Conservation (phyloP, 2,888 invertebrate species). For the Ceraclea dissimilis region DNA sequence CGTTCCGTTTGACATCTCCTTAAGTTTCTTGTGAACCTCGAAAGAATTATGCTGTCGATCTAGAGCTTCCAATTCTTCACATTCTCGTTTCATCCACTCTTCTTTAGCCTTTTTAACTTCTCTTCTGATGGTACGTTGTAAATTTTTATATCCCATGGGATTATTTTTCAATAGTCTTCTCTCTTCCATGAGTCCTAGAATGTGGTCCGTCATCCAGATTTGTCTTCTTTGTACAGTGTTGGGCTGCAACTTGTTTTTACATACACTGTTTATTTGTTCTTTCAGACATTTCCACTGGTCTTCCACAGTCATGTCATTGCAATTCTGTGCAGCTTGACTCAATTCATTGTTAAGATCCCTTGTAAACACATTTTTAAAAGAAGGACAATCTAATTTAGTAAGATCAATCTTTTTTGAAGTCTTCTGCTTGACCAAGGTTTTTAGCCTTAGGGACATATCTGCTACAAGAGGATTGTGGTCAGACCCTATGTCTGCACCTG, state of each 20-base stretch:
- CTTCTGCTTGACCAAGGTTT: background rate
- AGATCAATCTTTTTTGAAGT: background rate
- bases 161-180: too few species aligned
- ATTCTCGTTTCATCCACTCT: background rate
- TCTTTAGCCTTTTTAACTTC: conserved; percentile 3
- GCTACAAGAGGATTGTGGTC: conserved; percentile 1
- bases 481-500: background rate
- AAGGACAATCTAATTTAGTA: background rate
- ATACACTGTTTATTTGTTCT: background rate
- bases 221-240: background rate
- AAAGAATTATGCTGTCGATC: background rate
- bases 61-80: background rate
- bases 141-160: background rate
- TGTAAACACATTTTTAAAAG: background rate
- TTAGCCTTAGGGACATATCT: background rate
- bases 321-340: background rate
- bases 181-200: background rate
- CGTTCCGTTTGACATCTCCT: background rate
- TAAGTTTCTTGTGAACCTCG: background rate
- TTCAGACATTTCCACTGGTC: background rate
- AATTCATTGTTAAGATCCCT: background rate
- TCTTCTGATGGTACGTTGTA: background rate
- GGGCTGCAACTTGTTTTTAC: background rate
- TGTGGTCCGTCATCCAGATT: background rate
- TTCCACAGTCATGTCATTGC: background rate